Conservation (phyloP, 2,888 invertebrate species). For the Nasonovia ribisnigri region DNA sequence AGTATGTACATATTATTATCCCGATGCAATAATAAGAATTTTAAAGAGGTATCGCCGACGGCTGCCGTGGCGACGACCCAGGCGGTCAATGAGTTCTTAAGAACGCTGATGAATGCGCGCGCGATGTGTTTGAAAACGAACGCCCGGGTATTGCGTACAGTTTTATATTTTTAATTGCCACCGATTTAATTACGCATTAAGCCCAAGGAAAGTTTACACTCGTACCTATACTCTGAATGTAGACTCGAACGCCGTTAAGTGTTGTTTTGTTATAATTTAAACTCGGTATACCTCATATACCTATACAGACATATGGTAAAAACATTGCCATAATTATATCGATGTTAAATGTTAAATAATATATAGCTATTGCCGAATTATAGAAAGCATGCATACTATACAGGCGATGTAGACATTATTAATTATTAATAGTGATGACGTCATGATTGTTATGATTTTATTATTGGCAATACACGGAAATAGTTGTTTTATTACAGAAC, state of each 20-base stretch:
- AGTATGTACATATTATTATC: background rate
- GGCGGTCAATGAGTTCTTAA: slow-evolving; percentile 28
- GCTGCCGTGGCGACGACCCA: slow-evolving; percentile 19
- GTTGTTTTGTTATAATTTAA: background rate
- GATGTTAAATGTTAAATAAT: background rate
- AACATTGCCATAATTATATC: background rate
- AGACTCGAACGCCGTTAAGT: background rate
- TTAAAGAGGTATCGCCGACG: slow-evolving; percentile 35
- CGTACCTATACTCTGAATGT: background rate
- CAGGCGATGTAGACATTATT: background rate
- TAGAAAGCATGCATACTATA: background rate
- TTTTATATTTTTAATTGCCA: background rate
- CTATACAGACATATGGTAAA: background rate
- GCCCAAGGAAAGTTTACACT: background rate
- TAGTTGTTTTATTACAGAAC: background rate
- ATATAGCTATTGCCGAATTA: background rate
- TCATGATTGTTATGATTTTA: background rate
- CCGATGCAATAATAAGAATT: background rate
- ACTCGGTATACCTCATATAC: background rate
- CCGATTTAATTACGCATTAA: background rate
- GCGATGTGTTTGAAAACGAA: background rate
- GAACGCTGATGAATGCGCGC: background rate
- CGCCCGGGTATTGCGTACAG: background rate
- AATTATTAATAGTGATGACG: background rate
- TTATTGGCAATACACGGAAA: background rate